Percentiles rank a stretch among this genome's conserved stretches.
Conservation (phyloP, 2,888 invertebrate species). For the Branchellion lobata region DNA sequence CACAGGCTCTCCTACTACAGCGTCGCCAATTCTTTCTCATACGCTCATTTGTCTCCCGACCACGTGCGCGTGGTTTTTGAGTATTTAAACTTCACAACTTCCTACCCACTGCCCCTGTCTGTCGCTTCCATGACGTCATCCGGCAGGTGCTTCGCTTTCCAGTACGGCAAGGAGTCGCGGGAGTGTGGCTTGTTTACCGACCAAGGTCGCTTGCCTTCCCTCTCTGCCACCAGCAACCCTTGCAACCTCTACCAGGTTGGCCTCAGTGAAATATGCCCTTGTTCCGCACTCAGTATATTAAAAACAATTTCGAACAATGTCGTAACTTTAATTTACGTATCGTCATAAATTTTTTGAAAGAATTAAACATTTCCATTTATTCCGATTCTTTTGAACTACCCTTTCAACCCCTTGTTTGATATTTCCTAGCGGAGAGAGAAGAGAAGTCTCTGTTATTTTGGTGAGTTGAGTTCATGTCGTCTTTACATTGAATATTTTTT, state of each 20-base stretch:
- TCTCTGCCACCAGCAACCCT: not conserved
- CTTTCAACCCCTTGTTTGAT: no score
- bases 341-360: not conserved
- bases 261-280: no score
- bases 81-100: not conserved
- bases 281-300: not conserved
- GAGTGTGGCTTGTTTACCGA: conserved; percentile 3
- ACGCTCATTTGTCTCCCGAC: no score
- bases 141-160: not conserved
- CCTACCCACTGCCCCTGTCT: not conserved
- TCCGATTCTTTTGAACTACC: no score
- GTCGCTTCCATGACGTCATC: not conserved
- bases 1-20: no score
- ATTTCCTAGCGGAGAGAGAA: no score
- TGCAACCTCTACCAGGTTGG: not conserved
- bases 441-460: no score
- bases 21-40: no score
- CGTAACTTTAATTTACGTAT: not conserved
- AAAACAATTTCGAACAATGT: not conserved
- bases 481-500: no score
- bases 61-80: not conserved
- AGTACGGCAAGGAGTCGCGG: not conserved
- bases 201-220: not conserved
- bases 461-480: no score
- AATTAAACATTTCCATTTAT: not conserved